Percentiles rank a stretch among this genome's conserved stretches.
Conservation (phyloP, 2,888 invertebrate genomes). For the Drosophila dives region DNA sequence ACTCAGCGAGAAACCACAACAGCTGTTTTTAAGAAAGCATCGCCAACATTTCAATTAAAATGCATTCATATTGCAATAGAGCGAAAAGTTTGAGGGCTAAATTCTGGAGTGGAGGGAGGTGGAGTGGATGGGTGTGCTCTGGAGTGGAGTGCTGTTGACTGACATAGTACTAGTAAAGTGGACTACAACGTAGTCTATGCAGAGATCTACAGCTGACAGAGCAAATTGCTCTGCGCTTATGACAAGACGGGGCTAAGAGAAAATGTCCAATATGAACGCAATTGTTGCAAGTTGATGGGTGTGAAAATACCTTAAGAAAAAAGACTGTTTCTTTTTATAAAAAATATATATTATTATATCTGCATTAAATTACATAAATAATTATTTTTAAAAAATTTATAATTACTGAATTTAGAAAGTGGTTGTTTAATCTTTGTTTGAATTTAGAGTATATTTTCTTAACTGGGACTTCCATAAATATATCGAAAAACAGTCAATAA, state of each 20-base stretch:
- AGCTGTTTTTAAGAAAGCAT: constrained; percentile 68
- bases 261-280: constrained; percentile 44
- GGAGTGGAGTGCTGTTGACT: background rate
- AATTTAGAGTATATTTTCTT: background rate
- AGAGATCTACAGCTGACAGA: constrained; percentile 58
- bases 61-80: constrained; percentile 74
- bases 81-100: constrained; percentile 26
- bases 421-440: background rate
- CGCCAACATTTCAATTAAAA: constrained; percentile 70
- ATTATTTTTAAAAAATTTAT: background rate
- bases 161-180: background rate
- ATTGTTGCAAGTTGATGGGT: background rate
- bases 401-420: background rate
- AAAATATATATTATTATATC: background rate
- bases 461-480: background rate
- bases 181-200: background rate
- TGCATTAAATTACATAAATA: background rate
- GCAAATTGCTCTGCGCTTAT: constrained; percentile 77
- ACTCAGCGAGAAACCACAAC: constrained; percentile 47
- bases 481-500: background rate
- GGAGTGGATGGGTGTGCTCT: background rate
- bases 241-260: constrained; percentile 55
- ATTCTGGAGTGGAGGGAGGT: background rate
- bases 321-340: background rate
- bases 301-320: constrained; percentile 10